Conservation (phyloP, 2,113 vertebrate genomes). For the Python bivittatus region DNA sequence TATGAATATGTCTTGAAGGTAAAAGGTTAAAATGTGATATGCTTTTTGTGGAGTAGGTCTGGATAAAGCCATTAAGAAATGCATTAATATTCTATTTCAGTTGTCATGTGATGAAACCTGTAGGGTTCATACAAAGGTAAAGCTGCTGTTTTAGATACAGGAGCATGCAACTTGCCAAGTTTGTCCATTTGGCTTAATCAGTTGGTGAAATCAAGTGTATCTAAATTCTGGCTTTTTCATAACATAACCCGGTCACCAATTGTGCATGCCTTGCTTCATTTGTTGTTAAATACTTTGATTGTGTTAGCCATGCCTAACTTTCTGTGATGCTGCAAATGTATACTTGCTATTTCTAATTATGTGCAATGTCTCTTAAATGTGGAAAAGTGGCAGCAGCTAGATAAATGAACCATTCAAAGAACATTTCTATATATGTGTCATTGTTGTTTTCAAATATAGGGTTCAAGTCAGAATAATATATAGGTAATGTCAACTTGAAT, state of each 20-base stretch:
- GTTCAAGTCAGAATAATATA: slow-evolving; percentile 2
- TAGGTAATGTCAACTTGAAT: slow-evolving; percentile 66
- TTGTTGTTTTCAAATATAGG: slow-evolving; percentile 47
- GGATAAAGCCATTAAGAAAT: slow-evolving; percentile 60
- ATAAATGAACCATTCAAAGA: slow-evolving; percentile 59
- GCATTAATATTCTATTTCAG: slow-evolving; percentile 65
- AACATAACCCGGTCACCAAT: slow-evolving; percentile 65
- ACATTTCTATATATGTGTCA: slow-evolving; percentile 48
- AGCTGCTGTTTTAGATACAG: slow-evolving; percentile 60
- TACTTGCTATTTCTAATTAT: slow-evolving; percentile 60
- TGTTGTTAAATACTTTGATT: slow-evolving; percentile 70
- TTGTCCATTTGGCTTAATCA: slow-evolving; percentile 67
- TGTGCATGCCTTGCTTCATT: slow-evolving; percentile 72
- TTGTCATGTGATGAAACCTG: slow-evolving; percentile 70
- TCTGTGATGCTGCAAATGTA: slow-evolving; percentile 65
- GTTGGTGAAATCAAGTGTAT: slow-evolving; percentile 62
- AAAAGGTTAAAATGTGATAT: slow-evolving; percentile 40
- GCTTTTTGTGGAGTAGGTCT: slow-evolving; percentile 37
- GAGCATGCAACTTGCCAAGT: slow-evolving; percentile 67
- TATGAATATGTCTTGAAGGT: not conserved
- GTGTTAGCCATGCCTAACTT: slow-evolving; percentile 72
- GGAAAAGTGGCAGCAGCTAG: slow-evolving; percentile 67
- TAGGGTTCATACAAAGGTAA: slow-evolving; percentile 70
- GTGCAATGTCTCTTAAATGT: slow-evolving; percentile 55
- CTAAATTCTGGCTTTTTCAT: slow-evolving; percentile 69